A percentile compares a stretch with the other conserved stretches of the same genome.
These are phyloP conservation scores for Eospalax fontanierii DNA, from an alignment of 2,797 vertebrate genomes.

Conservation along the genomic window DNA sequence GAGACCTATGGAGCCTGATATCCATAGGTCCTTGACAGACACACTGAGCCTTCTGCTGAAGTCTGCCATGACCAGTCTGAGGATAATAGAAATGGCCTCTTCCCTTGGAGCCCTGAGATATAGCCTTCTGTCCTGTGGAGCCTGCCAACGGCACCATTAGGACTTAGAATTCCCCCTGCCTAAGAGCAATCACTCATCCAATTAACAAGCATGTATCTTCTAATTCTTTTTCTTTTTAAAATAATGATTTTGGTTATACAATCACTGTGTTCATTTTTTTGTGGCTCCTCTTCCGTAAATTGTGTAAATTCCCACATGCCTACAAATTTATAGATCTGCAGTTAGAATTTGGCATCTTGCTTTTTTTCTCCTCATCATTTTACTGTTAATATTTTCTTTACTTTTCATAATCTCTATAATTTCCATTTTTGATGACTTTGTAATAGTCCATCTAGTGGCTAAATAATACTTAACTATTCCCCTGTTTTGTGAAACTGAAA, in stretches of 20 bases:
- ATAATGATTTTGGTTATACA: slow-evolving; percentile 56
- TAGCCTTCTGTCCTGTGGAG: neutral
- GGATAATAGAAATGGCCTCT: neutral
- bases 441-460: slow-evolving; percentile 9
- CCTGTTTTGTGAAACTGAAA: slow-evolving; percentile 40
- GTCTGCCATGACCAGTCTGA: neutral
- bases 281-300: neutral
- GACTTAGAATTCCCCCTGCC: neutral
- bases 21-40: neutral
- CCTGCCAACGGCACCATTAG: neutral
- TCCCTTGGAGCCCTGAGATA: neutral
- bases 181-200: neutral
- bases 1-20: neutral
- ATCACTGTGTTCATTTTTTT: neutral
- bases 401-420: slow-evolving; percentile 55
- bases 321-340: neutral
- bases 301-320: neutral
- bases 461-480: slow-evolving; percentile 42
- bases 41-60: neutral
- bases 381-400: slow-evolving; percentile 49
- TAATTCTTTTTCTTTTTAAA: slow-evolving; percentile 32
- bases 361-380: slow-evolving; percentile 15
- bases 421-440: slow-evolving; percentile 61
- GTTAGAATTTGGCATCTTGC: neutral
- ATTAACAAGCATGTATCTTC: slow-evolving; percentile 62